A percentile compares a stretch with the other conserved stretches of the same genome.
Conservation (phyloP, 2,888 invertebrate species). For the Apotomis turbidana region DNA sequence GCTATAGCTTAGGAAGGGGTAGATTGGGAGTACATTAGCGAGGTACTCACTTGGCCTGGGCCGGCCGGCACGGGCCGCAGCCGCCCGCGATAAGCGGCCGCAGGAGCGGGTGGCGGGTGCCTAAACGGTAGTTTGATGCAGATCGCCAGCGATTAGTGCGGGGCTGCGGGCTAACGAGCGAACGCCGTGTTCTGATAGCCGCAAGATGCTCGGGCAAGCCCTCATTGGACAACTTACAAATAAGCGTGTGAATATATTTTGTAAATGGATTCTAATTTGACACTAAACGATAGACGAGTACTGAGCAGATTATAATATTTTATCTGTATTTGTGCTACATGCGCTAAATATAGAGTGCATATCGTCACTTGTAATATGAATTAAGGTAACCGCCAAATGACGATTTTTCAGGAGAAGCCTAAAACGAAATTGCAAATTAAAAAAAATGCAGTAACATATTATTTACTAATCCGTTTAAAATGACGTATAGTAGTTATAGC, state of each 20-base stretch:
- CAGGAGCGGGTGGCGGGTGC: neutral
- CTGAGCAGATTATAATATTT: no score
- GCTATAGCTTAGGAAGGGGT: neutral
- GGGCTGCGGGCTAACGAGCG: neutral
- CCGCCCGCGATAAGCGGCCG: neutral
- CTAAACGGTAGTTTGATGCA: slow-evolving; percentile 6
- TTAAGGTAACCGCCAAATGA: no score
- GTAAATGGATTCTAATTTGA: neutral
- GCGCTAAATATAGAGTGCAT: no score
- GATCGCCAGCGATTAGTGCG: neutral
- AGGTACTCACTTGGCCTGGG: neutral
- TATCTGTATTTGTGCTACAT: no score
- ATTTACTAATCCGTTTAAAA: no score
- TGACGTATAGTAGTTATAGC: no score
- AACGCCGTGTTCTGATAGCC: neutral
- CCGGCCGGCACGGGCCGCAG: no score
- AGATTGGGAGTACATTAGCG: slow-evolving; percentile 1
- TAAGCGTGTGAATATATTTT: neutral
- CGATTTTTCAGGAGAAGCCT: no score
- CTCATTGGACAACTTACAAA: neutral
- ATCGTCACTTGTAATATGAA: no score
- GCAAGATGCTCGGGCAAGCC: neutral
- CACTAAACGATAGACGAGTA: no score
- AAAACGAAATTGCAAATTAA: no score
- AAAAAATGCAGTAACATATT: no score